phyloP scores from a whole-genome alignment of 2,888 invertebrate genomes.

The Dicyrtoma fusca region DNA sequence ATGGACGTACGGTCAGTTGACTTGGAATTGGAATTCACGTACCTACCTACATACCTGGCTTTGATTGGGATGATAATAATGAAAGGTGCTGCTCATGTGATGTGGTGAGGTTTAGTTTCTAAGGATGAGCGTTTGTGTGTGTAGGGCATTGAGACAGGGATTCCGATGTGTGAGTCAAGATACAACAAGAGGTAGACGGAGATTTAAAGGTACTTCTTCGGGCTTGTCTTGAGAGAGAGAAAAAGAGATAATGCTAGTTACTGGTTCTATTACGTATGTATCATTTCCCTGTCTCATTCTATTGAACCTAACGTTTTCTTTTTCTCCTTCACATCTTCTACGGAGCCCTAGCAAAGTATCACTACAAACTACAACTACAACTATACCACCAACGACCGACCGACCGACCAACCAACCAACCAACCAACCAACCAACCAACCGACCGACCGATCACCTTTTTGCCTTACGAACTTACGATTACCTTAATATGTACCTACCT shows the following conservation, averaged over 20 bases:
- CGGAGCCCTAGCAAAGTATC: neutral
- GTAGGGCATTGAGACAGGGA: no score
- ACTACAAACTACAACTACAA: neutral
- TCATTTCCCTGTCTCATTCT: conserved; percentile 29
- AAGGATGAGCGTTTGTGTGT: no score
- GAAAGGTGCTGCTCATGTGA: no score
- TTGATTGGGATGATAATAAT: no score
- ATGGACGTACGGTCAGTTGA: no score
- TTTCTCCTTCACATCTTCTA: neutral
- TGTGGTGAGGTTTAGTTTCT: no score
- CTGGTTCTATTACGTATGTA: conserved; percentile 4
- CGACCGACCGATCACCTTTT: neutral
- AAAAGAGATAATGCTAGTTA: conserved; percentile 14
- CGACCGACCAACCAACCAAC: neutral
- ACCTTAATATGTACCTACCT: neutral
- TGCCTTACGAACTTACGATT: neutral
- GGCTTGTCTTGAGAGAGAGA: neutral
- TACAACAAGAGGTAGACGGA: no score
- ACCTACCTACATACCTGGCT: no score
- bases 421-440: neutral
- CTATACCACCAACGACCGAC: no score
- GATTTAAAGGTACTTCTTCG: no score
- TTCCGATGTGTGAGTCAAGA: no score
- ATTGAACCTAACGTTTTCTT: conserved; percentile 31
- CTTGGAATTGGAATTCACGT: no score